Conservation (phyloP, 2,797 vertebrate genomes). For the Lepus oiostolus region DNA sequence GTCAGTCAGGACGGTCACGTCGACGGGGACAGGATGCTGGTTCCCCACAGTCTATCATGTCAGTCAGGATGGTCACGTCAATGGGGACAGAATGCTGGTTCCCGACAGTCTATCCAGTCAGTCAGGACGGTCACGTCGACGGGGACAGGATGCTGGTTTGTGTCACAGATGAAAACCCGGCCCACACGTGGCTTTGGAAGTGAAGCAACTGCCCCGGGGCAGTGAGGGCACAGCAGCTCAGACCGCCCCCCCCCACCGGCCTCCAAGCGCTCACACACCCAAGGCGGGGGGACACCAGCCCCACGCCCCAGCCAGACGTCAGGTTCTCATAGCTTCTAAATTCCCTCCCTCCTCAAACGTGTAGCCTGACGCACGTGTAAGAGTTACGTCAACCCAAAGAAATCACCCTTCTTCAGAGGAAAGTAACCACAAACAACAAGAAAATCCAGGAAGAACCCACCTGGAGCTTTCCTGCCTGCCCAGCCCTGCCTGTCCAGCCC, state of each 20-base stretch:
- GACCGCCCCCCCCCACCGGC: fast-evolving
- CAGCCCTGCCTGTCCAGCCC: not conserved
- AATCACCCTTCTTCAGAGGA: not conserved
- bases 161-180: not conserved
- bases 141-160: not conserved
- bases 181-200: not conserved
- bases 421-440: not conserved
- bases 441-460: not conserved
- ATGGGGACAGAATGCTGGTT: too few relatives aligned
- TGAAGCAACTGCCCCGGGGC: too few relatives aligned
- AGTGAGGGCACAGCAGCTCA: not conserved
- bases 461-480: not conserved
- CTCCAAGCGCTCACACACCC: too few relatives aligned
- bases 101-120: too few relatives aligned
- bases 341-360: not conserved
- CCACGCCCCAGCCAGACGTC: too few relatives aligned
- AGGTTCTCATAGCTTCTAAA: not conserved
- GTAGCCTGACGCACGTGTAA: not conserved
- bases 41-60: too few relatives aligned
- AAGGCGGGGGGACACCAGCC: too few relatives aligned
- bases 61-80: too few relatives aligned
- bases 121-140: too few relatives aligned
- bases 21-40: too few relatives aligned
- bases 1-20: too few relatives aligned
- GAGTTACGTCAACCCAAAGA: not conserved